Conservation (phyloP, 2,113 vertebrate species). For the Laticauda laticaudata region DNA sequence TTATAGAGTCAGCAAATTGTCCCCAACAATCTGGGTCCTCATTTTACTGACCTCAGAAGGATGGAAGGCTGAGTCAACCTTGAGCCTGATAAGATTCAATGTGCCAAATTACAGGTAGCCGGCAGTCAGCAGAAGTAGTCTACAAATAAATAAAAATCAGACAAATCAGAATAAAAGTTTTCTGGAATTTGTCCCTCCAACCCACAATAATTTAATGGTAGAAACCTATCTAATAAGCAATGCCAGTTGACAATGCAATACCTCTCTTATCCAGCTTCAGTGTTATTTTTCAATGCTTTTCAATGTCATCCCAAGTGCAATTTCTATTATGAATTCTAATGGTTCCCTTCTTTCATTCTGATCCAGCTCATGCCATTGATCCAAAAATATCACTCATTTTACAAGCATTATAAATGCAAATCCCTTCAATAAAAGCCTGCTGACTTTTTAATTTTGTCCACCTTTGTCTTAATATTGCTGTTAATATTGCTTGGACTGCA, state of each 20-base stretch:
- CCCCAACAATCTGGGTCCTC: too few species aligned
- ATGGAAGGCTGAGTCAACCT: too few species aligned
- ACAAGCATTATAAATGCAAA: conserved; percentile 2
- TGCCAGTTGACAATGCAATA: neutral
- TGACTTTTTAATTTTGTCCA: neutral
- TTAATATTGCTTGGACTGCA: neutral
- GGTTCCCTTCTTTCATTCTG: conserved; percentile 6
- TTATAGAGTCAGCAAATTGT: too few species aligned
- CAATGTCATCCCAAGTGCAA: conserved; percentile 46
- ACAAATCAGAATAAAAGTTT: neutral
- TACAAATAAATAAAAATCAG: too few species aligned
- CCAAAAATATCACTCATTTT: conserved; percentile 28
- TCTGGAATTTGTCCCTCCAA: neutral
- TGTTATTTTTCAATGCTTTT: conserved; percentile 54
- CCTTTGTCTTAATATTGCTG: neutral
- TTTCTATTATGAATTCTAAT: conserved; percentile 34
- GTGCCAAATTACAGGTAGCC: too few species aligned
- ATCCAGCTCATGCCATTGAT: neutral
- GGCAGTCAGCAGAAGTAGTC: too few species aligned
- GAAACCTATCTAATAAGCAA: neutral
- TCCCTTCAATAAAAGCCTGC: neutral
- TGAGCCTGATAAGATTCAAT: too few species aligned
- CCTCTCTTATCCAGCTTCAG: neutral
- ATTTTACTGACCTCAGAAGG: too few species aligned
- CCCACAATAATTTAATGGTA: neutral